Percentiles rank a stretch among this genome's conserved stretches.
These are phyloP conservation scores for Melospiza melodia DNA, from an alignment of 2,113 vertebrate species.

Conservation along the genomic window DNA sequence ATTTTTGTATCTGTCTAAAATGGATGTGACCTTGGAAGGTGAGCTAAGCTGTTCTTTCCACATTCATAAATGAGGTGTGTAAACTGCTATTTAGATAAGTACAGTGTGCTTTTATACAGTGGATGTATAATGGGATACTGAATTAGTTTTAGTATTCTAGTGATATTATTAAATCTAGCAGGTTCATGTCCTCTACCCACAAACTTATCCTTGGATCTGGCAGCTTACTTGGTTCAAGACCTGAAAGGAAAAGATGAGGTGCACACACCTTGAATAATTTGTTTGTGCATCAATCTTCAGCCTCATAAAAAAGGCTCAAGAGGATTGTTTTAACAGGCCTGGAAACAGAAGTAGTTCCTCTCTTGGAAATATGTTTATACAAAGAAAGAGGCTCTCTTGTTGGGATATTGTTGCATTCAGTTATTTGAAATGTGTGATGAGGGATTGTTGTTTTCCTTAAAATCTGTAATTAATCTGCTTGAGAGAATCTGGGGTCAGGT, in stretches of 20 bases:
- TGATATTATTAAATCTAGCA: not conserved
- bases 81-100: not conserved
- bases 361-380: not conserved
- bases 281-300: not conserved
- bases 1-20: not conserved
- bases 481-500: not conserved
- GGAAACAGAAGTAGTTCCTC: not conserved
- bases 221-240: not conserved
- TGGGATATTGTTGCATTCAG: not conserved
- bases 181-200: not conserved
- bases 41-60: not conserved
- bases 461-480: not conserved
- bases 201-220: not conserved
- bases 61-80: not conserved
- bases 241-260: not conserved
- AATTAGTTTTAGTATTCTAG: not conserved
- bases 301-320: not conserved
- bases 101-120: not conserved
- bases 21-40: not conserved
- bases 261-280: not conserved
- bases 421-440: not conserved
- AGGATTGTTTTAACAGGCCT: not conserved
- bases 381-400: not conserved
- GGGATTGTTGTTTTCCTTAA: not conserved
- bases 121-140: not conserved